Evolutionary conservation across 2,113 vertebrate genomes (phyloP), one percentile per base, ranked within the genome.

Genomic region (Otolemur garnettii): DNA sequence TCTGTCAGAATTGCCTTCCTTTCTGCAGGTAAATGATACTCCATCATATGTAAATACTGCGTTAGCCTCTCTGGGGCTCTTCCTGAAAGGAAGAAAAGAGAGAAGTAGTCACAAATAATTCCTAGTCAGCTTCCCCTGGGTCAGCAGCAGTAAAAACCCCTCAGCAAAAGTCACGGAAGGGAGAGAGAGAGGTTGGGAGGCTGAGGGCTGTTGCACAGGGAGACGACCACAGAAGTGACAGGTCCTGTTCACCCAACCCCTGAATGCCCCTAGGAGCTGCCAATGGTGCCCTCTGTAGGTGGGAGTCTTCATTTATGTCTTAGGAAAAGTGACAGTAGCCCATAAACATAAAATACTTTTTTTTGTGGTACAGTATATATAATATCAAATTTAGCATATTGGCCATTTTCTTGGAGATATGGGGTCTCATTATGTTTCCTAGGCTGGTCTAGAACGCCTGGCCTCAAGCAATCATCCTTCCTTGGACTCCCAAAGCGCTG

Each of bases 251-350:
- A 13, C 53, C 45, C 9, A 5, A 0, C 77, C 3, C 8, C 1
- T 22, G 12, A 21, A 22, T 17, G 26, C 11, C 15, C 0, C 38
- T 8, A 26, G 94, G 75, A 17, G 4, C 30, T 50, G 28, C 42
- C 82, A 75, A 35, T 7, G 38, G 94, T 3, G 35, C 93, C 93
- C 94, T 96, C 94, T 92, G 30, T 71, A 78, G 90, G 79, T 80
- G 64, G 38, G 24, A 74, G 26, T 69, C 45, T 74, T 24, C 50
- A 78, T 30, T 75, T n/a, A n/a, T 9, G 35, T 45, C 13, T 83
- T 50, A 35, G 10, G 2, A 35, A 22, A 59, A 53, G 33, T 60
- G 66, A 90, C 12, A 5, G 12, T 38, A 26, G 5, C 28, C 50
- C 4, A 5, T 18, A 42, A 69, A 45, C 68, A 78, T 38, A 11